phyloP scores from a whole-genome alignment of 2,888 invertebrate species.

The Eupithecia tripunctaria region DNA sequence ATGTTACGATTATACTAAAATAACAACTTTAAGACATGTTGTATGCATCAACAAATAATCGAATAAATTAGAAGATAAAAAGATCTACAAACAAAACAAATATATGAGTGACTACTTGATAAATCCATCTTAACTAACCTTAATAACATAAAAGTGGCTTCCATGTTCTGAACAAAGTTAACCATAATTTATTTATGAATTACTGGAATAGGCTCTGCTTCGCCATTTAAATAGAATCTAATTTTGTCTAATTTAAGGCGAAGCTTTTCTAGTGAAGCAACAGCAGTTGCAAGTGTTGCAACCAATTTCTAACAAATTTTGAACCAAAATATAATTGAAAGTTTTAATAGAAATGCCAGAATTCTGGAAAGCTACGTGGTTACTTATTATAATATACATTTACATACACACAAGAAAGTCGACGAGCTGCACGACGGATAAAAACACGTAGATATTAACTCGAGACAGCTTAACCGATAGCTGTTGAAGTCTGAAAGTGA shows the following conservation, averaged over 20 bases:
- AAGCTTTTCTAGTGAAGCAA: not conserved
- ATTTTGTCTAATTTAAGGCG: not conserved
- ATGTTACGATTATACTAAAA: conserved; percentile 7
- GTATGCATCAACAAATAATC: not conserved
- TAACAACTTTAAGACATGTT: not conserved
- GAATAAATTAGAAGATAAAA: not conserved
- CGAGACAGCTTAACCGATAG: not conserved
- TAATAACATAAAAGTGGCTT: not conserved
- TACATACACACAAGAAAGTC: not conserved
- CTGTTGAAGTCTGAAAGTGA: not conserved
- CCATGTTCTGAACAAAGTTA: not conserved
- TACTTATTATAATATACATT: not conserved
- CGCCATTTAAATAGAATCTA: not conserved
- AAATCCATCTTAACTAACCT: not conserved
- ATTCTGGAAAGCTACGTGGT: too few species aligned
- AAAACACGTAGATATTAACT: not conserved
- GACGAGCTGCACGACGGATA: not conserved
- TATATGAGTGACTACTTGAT: conserved; percentile 6
- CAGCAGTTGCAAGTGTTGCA: not conserved
- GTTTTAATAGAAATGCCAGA: not conserved
- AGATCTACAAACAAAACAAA: conserved; percentile 3
- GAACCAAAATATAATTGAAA: not conserved
- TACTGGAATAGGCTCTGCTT: not conserved
- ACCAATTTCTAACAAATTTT: not conserved
- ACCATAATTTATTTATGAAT: not conserved